Evolutionary conservation across 2,797 vertebrate genomes (phyloP), one percentile per base, ranked within the genome.

Genomic region (Microcaecilia unicolor): DNA sequence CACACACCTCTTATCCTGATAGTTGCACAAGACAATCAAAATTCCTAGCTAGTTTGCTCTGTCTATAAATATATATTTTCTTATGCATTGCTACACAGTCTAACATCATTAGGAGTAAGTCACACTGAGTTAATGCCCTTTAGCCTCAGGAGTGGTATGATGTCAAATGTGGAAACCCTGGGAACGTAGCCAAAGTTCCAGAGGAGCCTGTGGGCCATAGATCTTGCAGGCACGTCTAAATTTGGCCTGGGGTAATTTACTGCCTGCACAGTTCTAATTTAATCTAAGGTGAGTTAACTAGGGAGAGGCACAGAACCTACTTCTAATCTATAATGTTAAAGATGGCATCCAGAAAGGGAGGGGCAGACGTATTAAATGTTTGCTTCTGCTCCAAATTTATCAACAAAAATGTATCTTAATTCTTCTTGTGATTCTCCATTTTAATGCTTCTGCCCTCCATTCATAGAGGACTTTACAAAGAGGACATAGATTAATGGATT

Each of bases 181-280:
- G 45, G 45, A 55, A 48, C 9, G 9, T 41, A 35, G 25, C 14
- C 36, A 60, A n/a, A 48, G 15, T 22, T 43, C 18, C 37, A 55
- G 16, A 1, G 9, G 22, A 48, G 31, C 4, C 48, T 32, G 19
- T 7, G 19, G 26, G 30, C n/a, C 19, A 14, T 41, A 26, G 31
- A 44, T 31, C 21, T 44, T 31, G 19, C 13, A 27, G 29, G 11
- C 3, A 29, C 9, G 44, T 34, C 11, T 20, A 25, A 42, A 21
- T 44, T 8, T 40, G 15, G 28, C 26, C 25, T 26, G 39, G 4
- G 3, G 3, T 19, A 44, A 44, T 31, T 36, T 30, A 20, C 4
- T 30, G 10, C 9, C 1, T 51, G 15, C 4, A 2, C 10, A 41
- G 13, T 20, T 29, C 12, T 9, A 32, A 34, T 31, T 48, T 30